Evolutionary conservation across 2,113 vertebrate species (phyloP), one percentile per base, ranked within the genome.

Genomic region (Aythya baeri): DNA sequence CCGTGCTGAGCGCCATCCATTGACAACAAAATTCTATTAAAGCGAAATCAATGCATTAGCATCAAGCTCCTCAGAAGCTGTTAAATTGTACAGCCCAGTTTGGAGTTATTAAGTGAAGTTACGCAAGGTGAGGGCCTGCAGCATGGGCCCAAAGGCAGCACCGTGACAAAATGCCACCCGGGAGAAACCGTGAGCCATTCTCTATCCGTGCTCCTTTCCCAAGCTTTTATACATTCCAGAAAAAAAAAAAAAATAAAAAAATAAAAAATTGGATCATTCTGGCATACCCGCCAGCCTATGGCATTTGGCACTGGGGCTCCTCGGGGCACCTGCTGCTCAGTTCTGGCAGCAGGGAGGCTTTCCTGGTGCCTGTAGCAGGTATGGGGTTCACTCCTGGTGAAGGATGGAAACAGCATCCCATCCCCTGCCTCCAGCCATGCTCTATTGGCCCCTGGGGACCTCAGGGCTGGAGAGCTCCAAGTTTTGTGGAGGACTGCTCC

Each of bases 1-100:
- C 94, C 81, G 83, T 65, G 29, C 96, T n/a, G 82, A 97, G 96
- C 95, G 44, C 97, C 12, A 66, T 94, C 97, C 97, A 96, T 97
- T 84, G 50, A 97, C 97, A 88, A 89, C 58, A 65, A 94, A 95
- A 97, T 97, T 97, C 98, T 98, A 95, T 98, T 97, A 97, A 90
- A 94, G 94, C 91, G 61, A 96, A 97, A 97, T 96, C 97, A 91
- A 89, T 97, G 96, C 97, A 96, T 98, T 97, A 95, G 97, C 94
- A 95, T 65, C 13, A 81, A 93, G 96, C 65, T 94, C 96, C 94
- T 89, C 92, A 71, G 91, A 96, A 95, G 96, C 97, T 72, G 91
- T 94, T 97, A 91, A 93, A 97, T 92, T 46, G 88, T 93, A 91
- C 83, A 58, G 94, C 95, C 94, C 90, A 8, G 89, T 73, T 92